phyloP scores from a whole-genome alignment of 2,113 vertebrate species.

The Myiagra hebetior region DNA sequence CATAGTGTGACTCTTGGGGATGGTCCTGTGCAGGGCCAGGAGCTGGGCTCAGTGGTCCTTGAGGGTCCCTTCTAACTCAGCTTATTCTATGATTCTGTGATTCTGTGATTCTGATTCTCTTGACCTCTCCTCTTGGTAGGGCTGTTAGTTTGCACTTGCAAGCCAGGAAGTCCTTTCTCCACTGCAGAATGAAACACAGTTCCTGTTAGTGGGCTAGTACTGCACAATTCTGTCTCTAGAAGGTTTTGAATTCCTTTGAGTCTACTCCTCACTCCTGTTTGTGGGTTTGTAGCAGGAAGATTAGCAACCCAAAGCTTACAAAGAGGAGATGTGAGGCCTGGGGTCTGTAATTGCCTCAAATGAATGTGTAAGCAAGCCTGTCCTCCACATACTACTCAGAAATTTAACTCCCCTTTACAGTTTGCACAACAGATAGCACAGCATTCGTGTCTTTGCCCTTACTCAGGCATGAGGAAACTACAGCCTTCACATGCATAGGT shows the following conservation, averaged over 20 bases:
- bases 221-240: not conserved
- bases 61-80: not conserved
- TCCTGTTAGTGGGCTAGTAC: not conserved
- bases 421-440: not conserved
- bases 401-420: not conserved
- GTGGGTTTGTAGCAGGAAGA: not conserved
- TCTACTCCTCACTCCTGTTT: not conserved
- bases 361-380: not conserved
- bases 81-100: not conserved
- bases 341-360: not conserved
- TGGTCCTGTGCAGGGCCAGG: not conserved
- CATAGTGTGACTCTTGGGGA: no score
- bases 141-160: not conserved
- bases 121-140: not conserved
- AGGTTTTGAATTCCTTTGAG: not conserved
- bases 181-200: not conserved
- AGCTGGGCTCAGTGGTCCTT: accelerated
- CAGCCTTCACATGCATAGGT: accelerated
- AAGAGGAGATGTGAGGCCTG: not conserved
- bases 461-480: not conserved
- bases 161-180: not conserved
- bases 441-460: not conserved
- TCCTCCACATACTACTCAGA: not conserved
- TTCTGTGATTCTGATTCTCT: not conserved
- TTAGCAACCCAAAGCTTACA: not conserved